A percentile compares a stretch with the other conserved stretches of the same genome.
Evolutionary conservation across 2,888 invertebrate genomes (phyloP).

Genomic region (Epistrophella euchroma): DNA sequence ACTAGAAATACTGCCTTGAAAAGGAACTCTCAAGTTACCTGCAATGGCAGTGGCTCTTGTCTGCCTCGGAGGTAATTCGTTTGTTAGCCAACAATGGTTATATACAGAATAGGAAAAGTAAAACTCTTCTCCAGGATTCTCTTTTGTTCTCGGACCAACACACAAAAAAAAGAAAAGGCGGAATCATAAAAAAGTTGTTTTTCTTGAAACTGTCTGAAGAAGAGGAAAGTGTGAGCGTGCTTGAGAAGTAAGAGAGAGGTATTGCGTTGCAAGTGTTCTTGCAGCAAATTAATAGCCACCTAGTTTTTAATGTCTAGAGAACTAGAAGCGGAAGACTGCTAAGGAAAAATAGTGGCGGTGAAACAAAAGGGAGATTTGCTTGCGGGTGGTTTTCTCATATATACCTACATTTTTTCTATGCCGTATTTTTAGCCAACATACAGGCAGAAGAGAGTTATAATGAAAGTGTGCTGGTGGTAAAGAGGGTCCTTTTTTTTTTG

Average conservation of each 20-base stretch:
- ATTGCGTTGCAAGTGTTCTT: slow-evolving; percentile 69
- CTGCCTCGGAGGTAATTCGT: slow-evolving; percentile 58
- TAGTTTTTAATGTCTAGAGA: slow-evolving; percentile 63
- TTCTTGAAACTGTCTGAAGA: slow-evolving; percentile 55
- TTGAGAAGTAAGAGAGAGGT: slow-evolving; percentile 49
- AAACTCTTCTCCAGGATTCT: slow-evolving; percentile 41
- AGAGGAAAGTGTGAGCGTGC: slow-evolving; percentile 10
- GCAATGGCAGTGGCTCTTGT: slow-evolving; percentile 26
- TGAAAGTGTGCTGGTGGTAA: slow-evolving; percentile 24
- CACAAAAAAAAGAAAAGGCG: slow-evolving; percentile 19
- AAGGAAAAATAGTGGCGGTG: slow-evolving; percentile 30
- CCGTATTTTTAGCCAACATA: slow-evolving; percentile 32
- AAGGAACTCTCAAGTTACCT: slow-evolving; percentile 49
- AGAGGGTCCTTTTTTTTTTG: neutral
- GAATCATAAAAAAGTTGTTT: slow-evolving; percentile 53
- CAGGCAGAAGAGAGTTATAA: slow-evolving; percentile 20
- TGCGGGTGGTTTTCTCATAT: slow-evolving; percentile 46
- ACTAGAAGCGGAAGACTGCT: slow-evolving; percentile 43
- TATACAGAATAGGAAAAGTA: slow-evolving; percentile 37
- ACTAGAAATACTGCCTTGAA: slow-evolving; percentile 16
- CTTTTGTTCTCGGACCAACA: slow-evolving; percentile 56
- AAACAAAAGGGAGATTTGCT: slow-evolving; percentile 43
- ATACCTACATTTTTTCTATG: slow-evolving; percentile 33
- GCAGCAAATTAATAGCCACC: slow-evolving; percentile 75
- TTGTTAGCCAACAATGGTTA: slow-evolving; percentile 57